Base-by-base conservation (phyloP, 2,113 vertebrate genomes). In the Oriolus oriolus region DNA sequence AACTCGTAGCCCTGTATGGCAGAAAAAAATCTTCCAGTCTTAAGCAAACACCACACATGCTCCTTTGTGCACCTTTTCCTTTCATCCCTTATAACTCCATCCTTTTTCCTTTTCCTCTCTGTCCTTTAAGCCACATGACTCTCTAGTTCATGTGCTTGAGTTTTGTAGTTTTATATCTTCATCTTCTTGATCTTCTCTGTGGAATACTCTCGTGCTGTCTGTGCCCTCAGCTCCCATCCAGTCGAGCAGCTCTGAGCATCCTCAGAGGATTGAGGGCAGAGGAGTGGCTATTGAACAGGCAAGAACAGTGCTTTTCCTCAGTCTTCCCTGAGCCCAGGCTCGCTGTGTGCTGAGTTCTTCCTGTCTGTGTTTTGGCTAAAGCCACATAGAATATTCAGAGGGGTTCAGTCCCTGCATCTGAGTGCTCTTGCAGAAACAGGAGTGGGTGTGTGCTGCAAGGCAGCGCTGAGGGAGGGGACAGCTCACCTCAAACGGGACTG, bases 71-170 rank as follows among this genome's bases (percentile, higher is more conserved):
- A 11, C 9, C 7, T 84, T 49, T 33, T 63, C 11, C 10, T 81
- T 65, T 74, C 28, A n/a, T 39, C 22, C 24, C 21, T 24, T n/a
- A 2, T 1, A 42, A 17, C 16, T 53, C 59, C 3, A 8, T 21
- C 3, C 24, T 35, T 74, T 59, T 41, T 31, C 10, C 27, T 74
- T 69, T 47, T 49, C 50, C 23, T 52, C 11, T 13, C 9, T 17
- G 9, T 54, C 33, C 15, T 42, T 86, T 76, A 33, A 54, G 50
- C 47, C 66, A 3, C 15, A 4, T 7, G 5, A 31, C 9, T 71
- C 4, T 73, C 21, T 39, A 3, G 1, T 44, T 75, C 42, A 49
- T 1, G 0, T 35, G 6, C 28, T 74, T 18, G 5, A 15, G 6
- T 5, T 28, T 12, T 71, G 33, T 19, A 9, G 4, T n/a, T 71